Base-by-base conservation (phyloP, 2,113 vertebrate genomes). In the Solea solea region DNA sequence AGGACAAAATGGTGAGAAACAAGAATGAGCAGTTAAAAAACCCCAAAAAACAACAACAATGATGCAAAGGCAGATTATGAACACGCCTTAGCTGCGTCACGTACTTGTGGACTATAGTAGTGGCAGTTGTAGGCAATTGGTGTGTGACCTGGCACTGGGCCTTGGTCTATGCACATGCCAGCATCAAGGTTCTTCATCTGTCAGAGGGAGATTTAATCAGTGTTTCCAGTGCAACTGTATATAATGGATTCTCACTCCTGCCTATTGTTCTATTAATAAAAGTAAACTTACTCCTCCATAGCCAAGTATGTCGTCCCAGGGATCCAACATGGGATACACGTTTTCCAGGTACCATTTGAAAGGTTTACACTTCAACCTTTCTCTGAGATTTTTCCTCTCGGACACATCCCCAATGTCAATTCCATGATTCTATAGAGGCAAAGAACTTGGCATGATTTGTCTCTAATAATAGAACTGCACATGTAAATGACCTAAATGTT, bases 291-390 rank as follows among this genome's bases (percentile, higher is more conserved):
- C 93, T 39, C 51, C 89, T 64, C 93, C 93, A 48, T 90, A 93
- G 1, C 21, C 88, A 4, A 87, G 1, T 2, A 89, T 8, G 61
- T 86, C 42, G 4, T 84, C 71, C 61, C 48, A 65, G 12, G 81
- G 60, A 27, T 89, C 78, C 94, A 98, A 88, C 82, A 93, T 90
- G 0, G 96, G 95, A 74, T 97, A 97, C 40, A 98, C 95, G 0
- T 97, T 96, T 59, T 98, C 96, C 89, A 98, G 80, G 79, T 98
- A 98, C 97, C 97, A 98, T 87, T 96, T 95, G 84, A 98, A 98
- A 44, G 95, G 96, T 81, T 97, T 98, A 75, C 96, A 98, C 8
- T 96, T 96, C 60, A 98, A 78, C 74, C 86, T 95, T 71, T 96
- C 94, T 80, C 95, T 90, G 45, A 98, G 75, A 0, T 94, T 91